A percentile compares a stretch with the other conserved stretches of the same genome.
phyloP scores from a whole-genome alignment of 2,888 invertebrate genomes.

The Saturnia pavonia region DNA sequence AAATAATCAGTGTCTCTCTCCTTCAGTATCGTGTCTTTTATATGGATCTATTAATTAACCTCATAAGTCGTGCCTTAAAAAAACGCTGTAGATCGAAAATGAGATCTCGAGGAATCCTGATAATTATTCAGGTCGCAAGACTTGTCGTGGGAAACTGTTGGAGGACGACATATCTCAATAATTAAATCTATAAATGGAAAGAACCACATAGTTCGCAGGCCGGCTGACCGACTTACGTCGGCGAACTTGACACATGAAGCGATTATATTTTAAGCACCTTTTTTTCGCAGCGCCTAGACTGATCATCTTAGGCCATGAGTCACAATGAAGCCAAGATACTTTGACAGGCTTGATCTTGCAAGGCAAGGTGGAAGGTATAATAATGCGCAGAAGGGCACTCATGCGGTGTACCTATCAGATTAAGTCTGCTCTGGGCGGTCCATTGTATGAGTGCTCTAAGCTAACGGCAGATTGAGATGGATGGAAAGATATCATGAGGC shows the following conservation, averaged over 20 bases:
- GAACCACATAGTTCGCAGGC: background rate
- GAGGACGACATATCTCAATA: slow-evolving; percentile 14
- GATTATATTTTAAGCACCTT: background rate
- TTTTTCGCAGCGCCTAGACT: background rate
- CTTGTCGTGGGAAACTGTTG: background rate
- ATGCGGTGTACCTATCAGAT: too few species aligned
- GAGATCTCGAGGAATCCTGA: slow-evolving; percentile 21
- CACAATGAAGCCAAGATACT: too few species aligned
- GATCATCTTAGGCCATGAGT: too few species aligned
- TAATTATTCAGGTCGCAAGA: slow-evolving; percentile 8
- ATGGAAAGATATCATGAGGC: too few species aligned
- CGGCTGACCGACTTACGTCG: background rate
- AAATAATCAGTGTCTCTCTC: too few species aligned
- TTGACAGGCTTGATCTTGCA: too few species aligned
- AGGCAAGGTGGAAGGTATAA: too few species aligned
- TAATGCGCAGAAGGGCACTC: too few species aligned
- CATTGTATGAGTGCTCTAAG: too few species aligned
- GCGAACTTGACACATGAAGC: slow-evolving; percentile 1
- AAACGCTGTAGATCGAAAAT: background rate
- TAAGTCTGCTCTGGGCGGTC: too few species aligned
- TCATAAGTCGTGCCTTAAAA: background rate
- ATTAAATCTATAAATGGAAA: slow-evolving; percentile 19
- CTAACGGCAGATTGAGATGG: too few species aligned
- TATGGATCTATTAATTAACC: background rate
- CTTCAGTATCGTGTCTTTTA: too few species aligned